Base-by-base conservation (phyloP, 2,797 vertebrate genomes). In the Crenichthys baileyi region DNA sequence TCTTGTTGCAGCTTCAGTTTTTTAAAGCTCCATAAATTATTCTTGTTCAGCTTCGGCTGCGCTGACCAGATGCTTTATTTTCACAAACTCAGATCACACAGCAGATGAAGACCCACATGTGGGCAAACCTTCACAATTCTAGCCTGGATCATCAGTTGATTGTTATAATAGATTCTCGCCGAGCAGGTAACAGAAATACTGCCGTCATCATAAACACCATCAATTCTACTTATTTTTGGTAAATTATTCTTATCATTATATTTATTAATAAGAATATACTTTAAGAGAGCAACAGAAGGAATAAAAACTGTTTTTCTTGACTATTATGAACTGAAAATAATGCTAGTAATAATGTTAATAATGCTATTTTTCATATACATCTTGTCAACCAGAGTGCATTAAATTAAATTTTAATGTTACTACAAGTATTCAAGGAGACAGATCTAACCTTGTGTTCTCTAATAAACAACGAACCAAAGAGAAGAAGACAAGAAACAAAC, bases 21-120 rank as follows among this genome's bases (percentile, higher is more conserved):
- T 39, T 83, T 77, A 9, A 16, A 60, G 67, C 0, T 65, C 31
- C 31, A 46, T 83, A 82, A 83, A 82, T 83, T 58, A 18, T 75
- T 24, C 29, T 72, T 26, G 81, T 85, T 81, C 77, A 76, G 79
- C 77, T 29, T 63, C 12, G 0, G 75, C 75, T 78, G 68, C 68
- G 13, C 0, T 11, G 44, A 76, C 78, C 68, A 58, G 77, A 75
- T 16, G 78, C 75, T 55, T 55, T 24, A 55, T 65, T 39, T 65
- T 39, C 61, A 65, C 61, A 65, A 7, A 65, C 61, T 60, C n/a
- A 63, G 60, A 20, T 63, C 60, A 26, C 2, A 9, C 24, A 60
- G 6, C 26, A 36, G 16, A 51, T 53, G 65, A 13, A 24, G 29
- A 65, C 15, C 48, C 22, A 11, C 50, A 15, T 29, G 0, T 1